Evolutionary conservation across 92 coral and sea anemone genomes (phyloP).

Genomic region (Actinernus sp.): DNA sequence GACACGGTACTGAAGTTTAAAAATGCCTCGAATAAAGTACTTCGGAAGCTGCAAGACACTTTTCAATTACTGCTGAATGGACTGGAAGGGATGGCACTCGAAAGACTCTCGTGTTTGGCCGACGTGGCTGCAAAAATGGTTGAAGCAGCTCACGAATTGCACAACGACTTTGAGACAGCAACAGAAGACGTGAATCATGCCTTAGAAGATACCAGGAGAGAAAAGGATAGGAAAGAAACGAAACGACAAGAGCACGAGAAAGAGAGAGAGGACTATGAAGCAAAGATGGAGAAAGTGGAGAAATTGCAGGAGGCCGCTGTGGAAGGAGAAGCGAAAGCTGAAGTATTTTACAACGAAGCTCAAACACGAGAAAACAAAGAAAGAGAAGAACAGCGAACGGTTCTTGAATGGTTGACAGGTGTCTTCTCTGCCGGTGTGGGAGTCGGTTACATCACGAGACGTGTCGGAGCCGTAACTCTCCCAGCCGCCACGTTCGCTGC

Average conservation of each 20-base stretch:
- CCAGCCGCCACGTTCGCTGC: too few relatives aligned
- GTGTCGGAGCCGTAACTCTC: too few relatives aligned
- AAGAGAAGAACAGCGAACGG: slow-evolving; percentile 5
- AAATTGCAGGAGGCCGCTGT: slow-evolving; percentile 22
- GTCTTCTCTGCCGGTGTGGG: too few relatives aligned
- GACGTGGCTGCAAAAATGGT: slow-evolving; percentile 56
- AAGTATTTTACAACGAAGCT: slow-evolving; percentile 35
- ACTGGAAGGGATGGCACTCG: slow-evolving; percentile 72
- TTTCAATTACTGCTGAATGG: slow-evolving; percentile 57
- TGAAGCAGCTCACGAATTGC: slow-evolving; percentile 62
- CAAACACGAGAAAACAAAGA: slow-evolving; percentile 51
- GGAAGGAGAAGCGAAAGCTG: slow-evolving; percentile 35
- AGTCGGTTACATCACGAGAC: too few relatives aligned
- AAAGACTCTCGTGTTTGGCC: slow-evolving; percentile 41
- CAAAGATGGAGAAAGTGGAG: too few relatives aligned
- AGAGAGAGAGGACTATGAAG: too few relatives aligned
- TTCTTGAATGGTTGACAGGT: too few relatives aligned
- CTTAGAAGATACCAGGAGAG: slow-evolving; percentile 47
- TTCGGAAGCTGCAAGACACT: slow-evolving; percentile 51
- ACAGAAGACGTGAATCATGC: slow-evolving; percentile 49
- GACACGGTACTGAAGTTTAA: slow-evolving; percentile 63
- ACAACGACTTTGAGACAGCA: slow-evolving; percentile 56
- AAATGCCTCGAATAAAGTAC: slow-evolving; percentile 41
- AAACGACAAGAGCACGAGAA: not conserved
- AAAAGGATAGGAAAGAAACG: slow-evolving; percentile 30